phyloP scores from a whole-genome alignment of 2,113 vertebrate genomes.

The Tautogolabrus adspersus region DNA sequence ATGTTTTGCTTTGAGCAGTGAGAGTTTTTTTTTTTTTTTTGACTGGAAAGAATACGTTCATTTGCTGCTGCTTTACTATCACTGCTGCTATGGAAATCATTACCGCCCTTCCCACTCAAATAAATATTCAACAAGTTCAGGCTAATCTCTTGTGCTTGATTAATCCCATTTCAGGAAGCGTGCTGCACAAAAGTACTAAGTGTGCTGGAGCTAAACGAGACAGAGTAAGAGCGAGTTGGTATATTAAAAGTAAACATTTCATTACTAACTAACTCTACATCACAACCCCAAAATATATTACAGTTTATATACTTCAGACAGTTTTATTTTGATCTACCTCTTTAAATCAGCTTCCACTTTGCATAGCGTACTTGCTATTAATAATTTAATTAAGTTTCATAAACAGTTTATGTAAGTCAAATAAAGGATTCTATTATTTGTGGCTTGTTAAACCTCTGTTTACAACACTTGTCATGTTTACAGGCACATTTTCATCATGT shows the following conservation, averaged over 20 bases:
- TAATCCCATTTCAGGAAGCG: not conserved
- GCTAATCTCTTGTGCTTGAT: slow-evolving; percentile 1
- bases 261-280: not conserved
- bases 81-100: not conserved
- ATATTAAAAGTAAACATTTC: not conserved
- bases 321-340: slow-evolving; percentile 1
- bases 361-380: slow-evolving; percentile 7
- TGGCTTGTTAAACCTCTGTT: slow-evolving; percentile 45
- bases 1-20: not conserved
- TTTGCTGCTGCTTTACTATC: not conserved
- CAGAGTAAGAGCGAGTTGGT: not conserved
- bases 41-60: not conserved
- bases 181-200: not conserved
- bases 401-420: slow-evolving; percentile 8
- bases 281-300: slow-evolving; percentile 11
- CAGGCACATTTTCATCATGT: slow-evolving; percentile 32
- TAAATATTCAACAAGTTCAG: slow-evolving; percentile 24
- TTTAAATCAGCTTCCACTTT: slow-evolving; percentile 22
- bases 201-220: slow-evolving; percentile 7
- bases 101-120: slow-evolving; percentile 3
- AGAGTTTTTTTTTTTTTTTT: not conserved
- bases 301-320: slow-evolving; percentile 1
- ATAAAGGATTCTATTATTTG: not conserved
- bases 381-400: slow-evolving; percentile 13
- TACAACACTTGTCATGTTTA: slow-evolving; percentile 34